Conservation (phyloP, 2,797 vertebrate genomes). For the Acropternis orthonyx region DNA sequence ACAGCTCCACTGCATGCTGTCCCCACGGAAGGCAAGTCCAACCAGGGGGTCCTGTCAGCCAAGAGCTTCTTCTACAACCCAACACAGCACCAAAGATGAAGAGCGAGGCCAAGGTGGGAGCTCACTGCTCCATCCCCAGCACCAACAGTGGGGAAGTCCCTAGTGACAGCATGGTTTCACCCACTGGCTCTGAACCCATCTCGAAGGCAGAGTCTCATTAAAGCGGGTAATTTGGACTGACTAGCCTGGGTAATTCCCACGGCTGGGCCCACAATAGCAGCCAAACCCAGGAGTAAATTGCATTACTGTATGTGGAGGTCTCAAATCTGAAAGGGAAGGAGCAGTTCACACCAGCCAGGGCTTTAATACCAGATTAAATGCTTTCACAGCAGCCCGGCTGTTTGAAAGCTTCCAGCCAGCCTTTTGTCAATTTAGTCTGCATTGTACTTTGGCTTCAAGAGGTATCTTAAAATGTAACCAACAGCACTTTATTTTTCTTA, state of each 20-base stretch:
- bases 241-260: conserved; percentile 2
- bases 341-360: background rate
- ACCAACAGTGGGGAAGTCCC: background rate
- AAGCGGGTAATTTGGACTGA: conserved; percentile 15
- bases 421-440: conserved; percentile 45
- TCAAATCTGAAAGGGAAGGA: conserved; percentile 29
- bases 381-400: background rate
- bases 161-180: background rate
- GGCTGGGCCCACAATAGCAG: background rate
- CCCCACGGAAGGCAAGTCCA: background rate
- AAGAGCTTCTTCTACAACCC: background rate
- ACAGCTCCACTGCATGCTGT: background rate
- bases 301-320: background rate
- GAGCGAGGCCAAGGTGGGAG: background rate
- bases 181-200: background rate
- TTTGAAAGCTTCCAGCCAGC: conserved; percentile 28
- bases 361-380: conserved; percentile 59
- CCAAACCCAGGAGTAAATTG: background rate
- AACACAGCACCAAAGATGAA: background rate
- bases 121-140: background rate
- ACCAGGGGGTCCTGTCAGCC: background rate
- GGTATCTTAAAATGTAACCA: conserved; percentile 7
- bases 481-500: background rate
- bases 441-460: conserved; percentile 29
- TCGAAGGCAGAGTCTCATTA: background rate